Base-by-base conservation (phyloP, 1,140 invertebrate species). In the Babylonia areolata region DNA sequence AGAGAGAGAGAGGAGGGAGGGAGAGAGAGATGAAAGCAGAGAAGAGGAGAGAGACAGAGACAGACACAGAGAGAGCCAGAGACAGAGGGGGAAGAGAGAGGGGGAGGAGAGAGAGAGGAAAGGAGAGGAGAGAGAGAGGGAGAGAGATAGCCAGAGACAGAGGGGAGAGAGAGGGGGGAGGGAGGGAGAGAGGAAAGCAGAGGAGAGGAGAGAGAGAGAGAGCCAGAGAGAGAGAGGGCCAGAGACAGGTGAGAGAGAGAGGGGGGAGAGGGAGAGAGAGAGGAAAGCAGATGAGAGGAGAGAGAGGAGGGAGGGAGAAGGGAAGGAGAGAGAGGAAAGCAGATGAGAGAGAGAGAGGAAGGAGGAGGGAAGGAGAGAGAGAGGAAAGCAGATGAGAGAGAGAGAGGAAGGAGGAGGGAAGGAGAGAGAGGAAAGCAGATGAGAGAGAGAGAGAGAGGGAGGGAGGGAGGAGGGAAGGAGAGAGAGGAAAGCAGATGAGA, bases 371-470 rank as follows among this genome's bases (percentile, higher is more conserved):
- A 37, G 33, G 28, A 77, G 39, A 77, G 15, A 77, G 28, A 77
- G 33, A 77, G 23, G 28, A 23, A 23, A 64, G 58, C 2, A n/a
- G 58, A 64, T 12, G 28, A 64, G 58, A 64, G 28, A 33, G 73
- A 31, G 39, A 77, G 73, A 77, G 73, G 33, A 28, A 37, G 39
- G 1, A 37, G 33, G 39, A 15, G 73, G 28, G 33, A 12, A 23
- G 28, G 58, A 23, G 58, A 23, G 20, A 23, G 58, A 23, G 58
- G 28, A 23, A 23, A 23, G 28, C 2, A n/a, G 58, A 64, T 12
- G 28, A 64, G 58, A 64, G 28, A 33, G 73, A 31, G 39, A 77
- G 31, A 77, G 17, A 77, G 73, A 77, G 73, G n/a, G 73, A 77
- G 73, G 33, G 35, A 11, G 39, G 33, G 39, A 40, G 39, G 6